Conservation (phyloP, 2,888 invertebrate genomes). For the Atethmia centrago region DNA sequence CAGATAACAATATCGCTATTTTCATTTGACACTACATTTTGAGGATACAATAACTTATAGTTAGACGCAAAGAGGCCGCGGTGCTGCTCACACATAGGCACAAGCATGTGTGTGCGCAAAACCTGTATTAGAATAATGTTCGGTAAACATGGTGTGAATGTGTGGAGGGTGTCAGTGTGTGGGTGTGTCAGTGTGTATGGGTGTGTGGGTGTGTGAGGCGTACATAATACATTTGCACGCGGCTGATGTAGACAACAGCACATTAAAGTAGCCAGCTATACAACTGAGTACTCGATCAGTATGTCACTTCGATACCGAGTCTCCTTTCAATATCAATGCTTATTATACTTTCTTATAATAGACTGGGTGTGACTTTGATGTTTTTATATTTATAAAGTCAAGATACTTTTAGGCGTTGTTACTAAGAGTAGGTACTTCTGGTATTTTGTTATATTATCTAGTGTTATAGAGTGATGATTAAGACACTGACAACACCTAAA, state of each 20-base stretch:
- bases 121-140: constrained; percentile 71
- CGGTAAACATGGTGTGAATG: constrained; percentile 56
- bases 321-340: constrained; percentile 50
- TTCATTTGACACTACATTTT: constrained; percentile 63
- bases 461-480: neutral
- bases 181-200: constrained; percentile 48
- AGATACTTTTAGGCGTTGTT: neutral
- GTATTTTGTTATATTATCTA: neutral
- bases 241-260: constrained; percentile 73
- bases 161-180: constrained; percentile 55
- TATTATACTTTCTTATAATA: constrained; percentile 53
- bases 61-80: constrained; percentile 76
- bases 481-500: no score
- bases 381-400: constrained; percentile 19
- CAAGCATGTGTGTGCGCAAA: constrained; percentile 65
- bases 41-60: constrained; percentile 62
- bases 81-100: constrained; percentile 67
- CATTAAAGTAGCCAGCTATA: constrained; percentile 69
- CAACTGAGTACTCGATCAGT: constrained; percentile 82
- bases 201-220: constrained; percentile 66
- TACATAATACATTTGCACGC: constrained; percentile 81
- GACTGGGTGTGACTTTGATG: neutral
- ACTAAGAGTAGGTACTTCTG: neutral
- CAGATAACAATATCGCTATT: constrained; percentile 53
- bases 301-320: constrained; percentile 76